phyloP scores from a whole-genome alignment of 2,113 vertebrate genomes.

The Ailurus styani region DNA sequence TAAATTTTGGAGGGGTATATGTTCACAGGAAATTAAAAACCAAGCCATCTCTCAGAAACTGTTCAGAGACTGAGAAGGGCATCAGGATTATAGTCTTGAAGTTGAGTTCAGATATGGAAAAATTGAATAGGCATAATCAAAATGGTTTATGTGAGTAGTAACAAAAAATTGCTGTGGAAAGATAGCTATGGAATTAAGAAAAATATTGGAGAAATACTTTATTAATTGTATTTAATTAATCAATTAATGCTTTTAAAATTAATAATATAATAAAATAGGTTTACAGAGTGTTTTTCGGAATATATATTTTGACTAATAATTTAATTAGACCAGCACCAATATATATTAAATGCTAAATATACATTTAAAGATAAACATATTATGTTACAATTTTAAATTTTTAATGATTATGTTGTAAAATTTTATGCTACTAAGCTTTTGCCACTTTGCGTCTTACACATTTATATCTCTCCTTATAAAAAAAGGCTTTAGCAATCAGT shows the following conservation, averaged over 20 bases:
- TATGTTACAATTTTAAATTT: not conserved
- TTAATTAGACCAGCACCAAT: not conserved
- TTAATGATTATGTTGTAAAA: not conserved
- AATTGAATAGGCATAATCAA: not conserved
- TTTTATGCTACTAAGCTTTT: not conserved
- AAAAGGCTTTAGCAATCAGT: not conserved
- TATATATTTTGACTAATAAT: not conserved
- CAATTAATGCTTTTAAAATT: not conserved
- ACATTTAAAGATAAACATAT: not conserved
- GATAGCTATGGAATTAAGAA: not conserved
- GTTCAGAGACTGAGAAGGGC: not conserved
- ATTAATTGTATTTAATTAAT: not conserved
- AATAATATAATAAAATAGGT: not conserved
- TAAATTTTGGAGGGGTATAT: not conserved
- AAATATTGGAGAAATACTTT: not conserved
- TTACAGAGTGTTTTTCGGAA: not conserved
- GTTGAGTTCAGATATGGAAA: not conserved
- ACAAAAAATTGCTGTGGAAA: not conserved
- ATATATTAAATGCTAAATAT: not conserved
- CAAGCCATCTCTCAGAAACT: not conserved
- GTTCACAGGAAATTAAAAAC: not conserved
- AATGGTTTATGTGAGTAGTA: not conserved
- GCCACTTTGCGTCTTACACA: not conserved
- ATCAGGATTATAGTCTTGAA: not conserved
- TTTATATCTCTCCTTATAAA: not conserved